Base-by-base conservation (phyloP, 2,113 vertebrate genomes). In the Lepus timidus region DNA sequence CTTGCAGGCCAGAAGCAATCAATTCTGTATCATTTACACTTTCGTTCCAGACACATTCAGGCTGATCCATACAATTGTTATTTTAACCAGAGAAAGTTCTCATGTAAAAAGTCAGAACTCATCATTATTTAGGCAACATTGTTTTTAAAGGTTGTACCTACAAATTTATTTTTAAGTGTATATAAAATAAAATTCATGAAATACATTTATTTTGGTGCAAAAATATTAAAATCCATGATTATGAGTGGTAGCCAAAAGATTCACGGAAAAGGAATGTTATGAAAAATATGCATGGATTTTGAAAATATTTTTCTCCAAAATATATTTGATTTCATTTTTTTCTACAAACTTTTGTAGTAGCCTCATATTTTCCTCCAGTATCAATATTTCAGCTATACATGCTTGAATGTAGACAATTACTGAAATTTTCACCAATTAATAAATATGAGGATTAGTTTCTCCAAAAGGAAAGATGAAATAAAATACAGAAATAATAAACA, bases 371-470 rank as follows among this genome's bases (percentile, higher is more conserved):
- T 8, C 74, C 31, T 55, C 4, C 9, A 12, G 12, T 91, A 62
- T 73, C 51, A 55, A 79, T 79, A 85, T 44, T 44, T 44, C 44
- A 44, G 44, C 44, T 44, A 44, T 1, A 44, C 44, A 44, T 44
- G 44, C 44, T 44, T 44, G 19, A 61, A 3, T 22, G 6, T 67
- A 90, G 31, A 62, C 12, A 75, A 13, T 25, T 4, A 29, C 58
- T 58, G 78, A 76, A 85, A 0, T 83, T 95, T 88, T 92, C 29
- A 68, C 22, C 4, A 92, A 51, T 70, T 79, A 71, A 80, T 51
- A 87, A 82, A 62, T 70, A 27, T 16, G 36, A 88, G 10, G 55
- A 58, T 19, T 58, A 7, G 44, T 39, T 88, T 89, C 8, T 85
- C 0, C 6, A 58, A 83, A 68, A 81, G 4, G 23, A 9, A 13